phyloP scores from a whole-genome alignment of 2,113 vertebrate species.

The Thomomys bottae region DNA sequence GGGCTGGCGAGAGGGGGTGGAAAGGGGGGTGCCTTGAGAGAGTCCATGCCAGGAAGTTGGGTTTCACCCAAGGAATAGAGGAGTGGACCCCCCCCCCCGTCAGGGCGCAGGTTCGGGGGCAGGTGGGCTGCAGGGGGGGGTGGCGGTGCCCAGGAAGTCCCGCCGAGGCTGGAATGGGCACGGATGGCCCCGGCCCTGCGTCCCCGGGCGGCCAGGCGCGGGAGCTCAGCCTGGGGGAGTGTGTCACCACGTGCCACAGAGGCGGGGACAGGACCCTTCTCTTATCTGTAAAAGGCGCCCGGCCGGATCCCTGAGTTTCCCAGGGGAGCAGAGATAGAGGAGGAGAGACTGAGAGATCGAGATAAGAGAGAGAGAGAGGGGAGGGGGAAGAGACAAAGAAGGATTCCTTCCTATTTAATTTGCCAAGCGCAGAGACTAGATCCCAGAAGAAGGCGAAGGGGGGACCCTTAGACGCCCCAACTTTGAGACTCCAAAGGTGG shows the following conservation, averaged over 20 bases:
- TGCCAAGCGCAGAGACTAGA: not conserved
- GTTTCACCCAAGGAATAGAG: constrained; percentile 21
- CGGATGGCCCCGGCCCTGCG: not conserved
- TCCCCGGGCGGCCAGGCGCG: not conserved
- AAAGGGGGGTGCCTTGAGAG: too few species aligned
- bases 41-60: constrained; percentile 32
- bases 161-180: accelerated
- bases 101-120: not conserved
- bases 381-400: not conserved
- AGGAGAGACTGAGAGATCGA: not conserved
- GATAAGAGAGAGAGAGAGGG: not conserved
- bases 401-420: not conserved
- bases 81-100: not conserved
- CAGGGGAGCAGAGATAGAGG: not conserved
- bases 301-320: constrained; percentile 3
- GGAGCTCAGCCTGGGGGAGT: constrained; percentile 19
- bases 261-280: constrained; percentile 58
- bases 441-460: not conserved
- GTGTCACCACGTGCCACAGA: constrained; percentile 63
- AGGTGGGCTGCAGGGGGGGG: not conserved
- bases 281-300: constrained; percentile 54
- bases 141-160: not conserved
- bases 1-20: too few species aligned
- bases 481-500: not conserved
- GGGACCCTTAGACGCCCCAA: too few species aligned